Conservation (phyloP, 1,140 invertebrate species). For the Zeugodacus cucurbitae region DNA sequence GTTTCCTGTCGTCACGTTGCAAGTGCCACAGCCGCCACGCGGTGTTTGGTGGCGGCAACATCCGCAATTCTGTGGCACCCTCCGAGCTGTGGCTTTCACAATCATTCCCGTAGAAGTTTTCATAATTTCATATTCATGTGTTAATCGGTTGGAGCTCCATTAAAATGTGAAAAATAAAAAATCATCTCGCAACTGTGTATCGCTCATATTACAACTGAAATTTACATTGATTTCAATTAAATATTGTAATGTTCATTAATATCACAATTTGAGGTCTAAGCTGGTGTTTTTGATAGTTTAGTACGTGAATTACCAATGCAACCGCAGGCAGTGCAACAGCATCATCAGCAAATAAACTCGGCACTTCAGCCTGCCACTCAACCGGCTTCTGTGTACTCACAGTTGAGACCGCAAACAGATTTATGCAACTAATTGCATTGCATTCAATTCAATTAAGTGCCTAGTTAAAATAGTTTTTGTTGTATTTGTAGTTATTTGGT, state of each 20-base stretch:
- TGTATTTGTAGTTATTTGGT: not conserved
- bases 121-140: slow-evolving; percentile 15
- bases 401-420: slow-evolving; percentile 29
- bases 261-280: no score
- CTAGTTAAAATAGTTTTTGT: not conserved
- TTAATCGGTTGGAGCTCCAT: not conserved
- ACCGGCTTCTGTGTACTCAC: not conserved
- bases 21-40: not conserved
- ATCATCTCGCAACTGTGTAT: not conserved
- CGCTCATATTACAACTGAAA: no score
- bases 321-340: not conserved
- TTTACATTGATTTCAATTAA: no score
- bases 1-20: not conserved
- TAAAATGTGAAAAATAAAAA: not conserved
- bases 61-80: not conserved
- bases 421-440: slow-evolving; percentile 29
- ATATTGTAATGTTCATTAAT: no score
- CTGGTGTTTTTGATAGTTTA: not conserved
- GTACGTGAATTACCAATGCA: not conserved
- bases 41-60: not conserved
- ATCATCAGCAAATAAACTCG: not conserved
- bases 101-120: not conserved
- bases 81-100: not conserved
- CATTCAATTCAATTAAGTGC: slow-evolving; percentile 28
- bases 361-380: not conserved